These are phyloP conservation scores for Delphinapterus leucas DNA, from an alignment of 2,113 vertebrate species.

Conservation along the genomic window DNA sequence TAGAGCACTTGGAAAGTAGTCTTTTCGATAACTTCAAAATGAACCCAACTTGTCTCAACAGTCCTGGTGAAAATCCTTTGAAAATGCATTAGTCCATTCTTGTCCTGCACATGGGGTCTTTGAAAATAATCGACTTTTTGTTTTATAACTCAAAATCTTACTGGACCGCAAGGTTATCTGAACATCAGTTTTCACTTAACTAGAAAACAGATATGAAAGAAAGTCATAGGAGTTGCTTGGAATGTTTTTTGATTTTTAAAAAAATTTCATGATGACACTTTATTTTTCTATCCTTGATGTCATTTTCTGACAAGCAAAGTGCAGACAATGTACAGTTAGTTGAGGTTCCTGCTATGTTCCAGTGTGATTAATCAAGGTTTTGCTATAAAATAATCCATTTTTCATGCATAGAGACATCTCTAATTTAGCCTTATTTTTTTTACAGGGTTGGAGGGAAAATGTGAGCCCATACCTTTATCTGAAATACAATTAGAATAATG, in stretches of 20 bases:
- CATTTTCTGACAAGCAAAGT: conserved; percentile 18
- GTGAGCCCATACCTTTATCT: conserved; percentile 58
- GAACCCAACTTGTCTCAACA: conserved; percentile 20
- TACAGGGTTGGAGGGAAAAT: conserved; percentile 37
- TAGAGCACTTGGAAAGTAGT: not conserved
- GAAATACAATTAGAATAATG: conserved; percentile 75
- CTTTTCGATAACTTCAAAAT: conserved; percentile 1
- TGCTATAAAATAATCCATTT: conserved; percentile 62
- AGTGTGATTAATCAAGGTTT: conserved; percentile 52
- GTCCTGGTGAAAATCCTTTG: not conserved
- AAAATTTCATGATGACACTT: not conserved
- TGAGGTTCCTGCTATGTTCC: conserved; percentile 29
- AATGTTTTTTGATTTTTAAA: not conserved
- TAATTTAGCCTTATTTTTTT: conserved; percentile 47
- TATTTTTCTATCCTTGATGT: not conserved
- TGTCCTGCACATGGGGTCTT: conserved; percentile 4
- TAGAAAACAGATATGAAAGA: not conserved
- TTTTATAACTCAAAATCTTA: conserved; percentile 35
- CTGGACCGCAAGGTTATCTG: not conserved
- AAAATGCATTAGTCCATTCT: conserved; percentile 40
- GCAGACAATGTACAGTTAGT: not conserved
- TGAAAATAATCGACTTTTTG: not conserved
- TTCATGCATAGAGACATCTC: conserved; percentile 28
- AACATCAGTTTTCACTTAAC: conserved; percentile 34
- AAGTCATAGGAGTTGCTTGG: not conserved